Evolutionary conservation across 1,140 invertebrate species (phyloP).

Genomic region (Drosophila punjabiensis): DNA sequence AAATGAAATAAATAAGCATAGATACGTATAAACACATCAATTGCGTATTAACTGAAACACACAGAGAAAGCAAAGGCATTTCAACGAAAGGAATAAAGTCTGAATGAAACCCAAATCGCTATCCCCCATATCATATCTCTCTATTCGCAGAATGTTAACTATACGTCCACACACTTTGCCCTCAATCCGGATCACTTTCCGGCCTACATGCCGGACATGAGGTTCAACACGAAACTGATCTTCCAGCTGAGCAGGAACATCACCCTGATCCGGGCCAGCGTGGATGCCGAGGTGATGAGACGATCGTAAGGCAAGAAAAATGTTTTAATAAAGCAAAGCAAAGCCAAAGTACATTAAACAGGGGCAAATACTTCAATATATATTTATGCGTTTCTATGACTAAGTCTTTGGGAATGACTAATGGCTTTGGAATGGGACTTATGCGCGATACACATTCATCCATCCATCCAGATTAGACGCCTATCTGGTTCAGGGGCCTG

Average conservation of each 20-base stretch:
- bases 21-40: slow-evolving; percentile 28
- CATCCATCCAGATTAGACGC: slow-evolving; percentile 41
- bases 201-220: slow-evolving; percentile 68
- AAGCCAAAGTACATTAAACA: slow-evolving; percentile 22
- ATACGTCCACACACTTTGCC: slow-evolving; percentile 60
- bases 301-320: slow-evolving; percentile 28
- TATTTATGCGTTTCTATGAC: slow-evolving; percentile 35
- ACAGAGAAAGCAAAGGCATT: slow-evolving; percentile 31
- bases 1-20: slow-evolving; percentile 26
- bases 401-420: slow-evolving; percentile 41
- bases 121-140: slow-evolving; percentile 12
- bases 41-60: slow-evolving; percentile 43
- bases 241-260: slow-evolving; percentile 33
- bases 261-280: slow-evolving; percentile 47
- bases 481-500: slow-evolving; percentile 8
- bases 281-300: slow-evolving; percentile 56
- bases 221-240: slow-evolving; percentile 58
- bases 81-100: slow-evolving; percentile 34
- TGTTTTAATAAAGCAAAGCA: slow-evolving; percentile 24
- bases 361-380: slow-evolving; percentile 21
- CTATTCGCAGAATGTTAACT: slow-evolving; percentile 53
- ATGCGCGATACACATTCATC: slow-evolving; percentile 10
- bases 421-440: slow-evolving; percentile 32
- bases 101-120: slow-evolving; percentile 39
- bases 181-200: slow-evolving; percentile 73